Conservation (phyloP, 2,888 invertebrate genomes). For the Pollenia labialis region DNA sequence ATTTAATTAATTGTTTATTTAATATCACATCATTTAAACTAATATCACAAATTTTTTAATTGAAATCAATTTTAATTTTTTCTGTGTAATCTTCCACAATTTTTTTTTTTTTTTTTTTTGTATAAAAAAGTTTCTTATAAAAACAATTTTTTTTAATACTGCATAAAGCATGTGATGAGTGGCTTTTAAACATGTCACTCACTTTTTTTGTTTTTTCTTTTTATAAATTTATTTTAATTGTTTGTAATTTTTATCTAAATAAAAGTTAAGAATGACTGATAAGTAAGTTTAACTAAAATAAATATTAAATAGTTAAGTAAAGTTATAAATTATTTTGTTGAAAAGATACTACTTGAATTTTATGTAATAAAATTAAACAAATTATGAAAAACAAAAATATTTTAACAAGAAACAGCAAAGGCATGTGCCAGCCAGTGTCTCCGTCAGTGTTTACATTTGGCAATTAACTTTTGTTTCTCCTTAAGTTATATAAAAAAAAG, state of each 20-base stretch:
- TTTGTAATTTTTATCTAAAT: constrained; percentile 56
- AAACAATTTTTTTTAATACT: constrained; percentile 46
- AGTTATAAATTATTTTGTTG: constrained; percentile 37
- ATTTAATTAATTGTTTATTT: no score
- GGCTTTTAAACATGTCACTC: constrained; percentile 68
- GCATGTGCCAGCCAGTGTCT: no score
- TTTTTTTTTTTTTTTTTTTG: no score
- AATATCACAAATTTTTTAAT: no score
- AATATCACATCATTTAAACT: no score
- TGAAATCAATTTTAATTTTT: no score
- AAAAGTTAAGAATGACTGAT: constrained; percentile 35
- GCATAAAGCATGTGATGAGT: constrained; percentile 67
- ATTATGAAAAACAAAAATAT: background rate
- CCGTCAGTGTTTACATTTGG: no score
- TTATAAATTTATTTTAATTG: constrained; percentile 23
- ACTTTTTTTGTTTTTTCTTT: background rate
- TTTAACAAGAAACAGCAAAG: background rate
- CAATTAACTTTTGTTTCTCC: no score
- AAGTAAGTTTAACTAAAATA: constrained; percentile 38
- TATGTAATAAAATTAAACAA: background rate
- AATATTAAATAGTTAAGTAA: constrained; percentile 9
- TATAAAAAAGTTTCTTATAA: background rate
- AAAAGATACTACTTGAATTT: background rate
- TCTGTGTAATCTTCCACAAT: no score
- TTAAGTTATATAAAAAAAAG: no score